Evolutionary conservation across 2,888 invertebrate species (phyloP), one percentile per base, ranked within the genome.

Genomic region (Scaptomyza reducta): DNA sequence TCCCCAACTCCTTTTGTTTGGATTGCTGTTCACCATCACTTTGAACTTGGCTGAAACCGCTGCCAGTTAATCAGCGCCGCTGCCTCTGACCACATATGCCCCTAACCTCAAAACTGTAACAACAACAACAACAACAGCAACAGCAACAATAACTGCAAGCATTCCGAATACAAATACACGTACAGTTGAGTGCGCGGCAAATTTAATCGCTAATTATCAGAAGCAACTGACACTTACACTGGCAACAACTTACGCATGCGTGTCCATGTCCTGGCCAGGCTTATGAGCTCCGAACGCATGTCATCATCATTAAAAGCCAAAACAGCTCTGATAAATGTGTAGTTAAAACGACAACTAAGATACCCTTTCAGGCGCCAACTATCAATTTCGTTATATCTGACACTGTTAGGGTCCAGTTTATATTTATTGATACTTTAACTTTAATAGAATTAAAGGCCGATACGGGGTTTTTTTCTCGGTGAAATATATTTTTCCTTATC

Each of bases 161-260:
- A 33, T 45, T 38, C 35, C 25, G 47, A 25, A 59, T n/a, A 54
- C 44, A 45, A 44, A 29, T 50, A 55, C 51, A 47, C 63, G 80
- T 79, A 86, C 79, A 86, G 84, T 79, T 66, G 87, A 61, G 72
- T 74, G 56, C 79, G 65, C 70, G 70, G 79, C 71, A 65, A 76
- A 53, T 78, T 68, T 84, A 88, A 84, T 87, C 87, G 87, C 79
- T 88, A 88, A 87, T 87, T 88, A 89, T 89, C 87, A 74, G 77
- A 70, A 45, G 60, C 82, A 68, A 85, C 83, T 89, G 87, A 87
- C 89, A 89, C 79, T 88, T 88, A 88, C 89, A 87, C 62, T 77
- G 89, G 73, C 87, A 84, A 86, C 75, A 87, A 80, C 80, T 88
- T 88, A 81, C 81, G 85, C 89, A 84, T 89, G 89, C 87, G 89